Conservation (phyloP, 2,113 vertebrate species). For the Ageneiosus marmoratus region DNA sequence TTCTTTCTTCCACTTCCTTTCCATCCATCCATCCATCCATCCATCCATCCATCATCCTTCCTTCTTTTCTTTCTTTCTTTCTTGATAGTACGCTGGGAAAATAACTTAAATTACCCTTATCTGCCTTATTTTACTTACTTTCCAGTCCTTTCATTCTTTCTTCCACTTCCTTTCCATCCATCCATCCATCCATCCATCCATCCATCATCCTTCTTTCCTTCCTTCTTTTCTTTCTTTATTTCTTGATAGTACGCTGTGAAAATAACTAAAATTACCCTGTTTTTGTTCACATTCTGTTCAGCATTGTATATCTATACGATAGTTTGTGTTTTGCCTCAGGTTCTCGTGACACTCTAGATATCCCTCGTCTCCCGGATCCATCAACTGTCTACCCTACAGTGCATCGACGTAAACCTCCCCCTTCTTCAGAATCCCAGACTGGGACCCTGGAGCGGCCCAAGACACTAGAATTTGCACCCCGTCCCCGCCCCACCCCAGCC, state of each 20-base stretch:
- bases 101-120: neutral
- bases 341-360: constrained; percentile 69
- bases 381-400: constrained; percentile 67
- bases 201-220: no score
- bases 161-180: no score
- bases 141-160: neutral
- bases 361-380: constrained; percentile 78
- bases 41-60: no score
- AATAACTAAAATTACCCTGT: neutral
- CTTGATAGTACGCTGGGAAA: no score
- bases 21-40: no score
- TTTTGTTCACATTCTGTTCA: neutral
- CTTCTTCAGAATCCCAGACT: constrained; percentile 45
- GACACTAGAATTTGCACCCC: constrained; percentile 84
- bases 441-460: constrained; percentile 79
- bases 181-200: no score
- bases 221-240: no score
- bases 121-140: no score
- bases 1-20: neutral
- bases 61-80: no score
- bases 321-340: constrained; percentile 61
- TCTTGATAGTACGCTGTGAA: no score
- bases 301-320: neutral
- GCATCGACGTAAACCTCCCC: constrained; percentile 68
- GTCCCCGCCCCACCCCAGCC: constrained; percentile 79